Base-by-base conservation (phyloP, 2,113 vertebrate genomes). In the Caranx ignobilis region DNA sequence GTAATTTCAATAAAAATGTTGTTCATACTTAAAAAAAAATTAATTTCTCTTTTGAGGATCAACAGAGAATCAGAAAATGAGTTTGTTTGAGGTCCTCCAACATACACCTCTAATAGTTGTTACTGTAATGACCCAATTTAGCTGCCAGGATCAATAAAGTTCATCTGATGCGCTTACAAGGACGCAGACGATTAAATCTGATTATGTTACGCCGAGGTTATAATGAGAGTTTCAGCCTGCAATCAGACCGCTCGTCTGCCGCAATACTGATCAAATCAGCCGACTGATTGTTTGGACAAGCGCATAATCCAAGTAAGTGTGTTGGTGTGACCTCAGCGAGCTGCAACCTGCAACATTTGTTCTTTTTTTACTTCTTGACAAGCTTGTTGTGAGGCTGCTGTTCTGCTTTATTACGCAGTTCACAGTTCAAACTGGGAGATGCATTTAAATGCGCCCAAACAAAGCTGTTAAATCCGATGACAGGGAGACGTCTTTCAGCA, bases 111-210 rank as follows among this genome's bases (percentile, higher is more conserved):
- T 43, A 55, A 71, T 66, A 34, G 26, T 6, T n/a, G n/a, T 31
- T 56, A 66, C 62, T 55, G 18, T 75, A 75, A 69, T 71, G 63
- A 86, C 70, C 59, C 66, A 69, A 68, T 80, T 83, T 82, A 59
- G 62, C 45, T 57, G 69, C 69, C 55, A 67, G 59, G 78, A 81
- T 86, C 81, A 69, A 83, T 85, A 73, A 72, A 48, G 82, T 69
- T 74, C 67, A 77, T 71, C 34, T 47, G 72, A 61, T 15, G 8
- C 34, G 34, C 50, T 61, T 62, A 1, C 13, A 31, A 74, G 55
- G 69, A 56, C 72, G 62, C 45, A 39, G 65, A 56, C 31, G 11
- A 71, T 83, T 80, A 68, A 71, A 87, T 79, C 68, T 66, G 70
- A 86, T 88, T 70, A 62, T 31, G 56, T 62, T 48, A 61, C 47